These are phyloP conservation scores for Candidula unifasciata DNA, from an alignment of 2,888 invertebrate genomes.

Conservation along the genomic window DNA sequence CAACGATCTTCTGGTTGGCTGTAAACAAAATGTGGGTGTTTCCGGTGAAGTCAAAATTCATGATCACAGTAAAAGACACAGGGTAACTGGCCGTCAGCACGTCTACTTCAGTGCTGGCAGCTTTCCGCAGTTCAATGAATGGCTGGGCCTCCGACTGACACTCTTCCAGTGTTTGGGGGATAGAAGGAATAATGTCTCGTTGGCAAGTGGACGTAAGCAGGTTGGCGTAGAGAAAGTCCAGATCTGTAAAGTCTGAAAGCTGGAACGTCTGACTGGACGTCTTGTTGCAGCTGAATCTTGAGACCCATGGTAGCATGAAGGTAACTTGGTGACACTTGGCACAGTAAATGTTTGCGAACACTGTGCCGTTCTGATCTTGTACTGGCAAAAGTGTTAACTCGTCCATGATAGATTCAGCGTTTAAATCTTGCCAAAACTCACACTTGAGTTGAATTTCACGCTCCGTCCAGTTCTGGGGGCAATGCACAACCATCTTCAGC, in stretches of 20 bases:
- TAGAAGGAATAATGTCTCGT: constrained; percentile 37
- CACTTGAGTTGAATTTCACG: constrained; percentile 54
- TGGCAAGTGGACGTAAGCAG: constrained; percentile 36
- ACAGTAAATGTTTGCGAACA: constrained; percentile 68
- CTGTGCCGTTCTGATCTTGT: constrained; percentile 62
- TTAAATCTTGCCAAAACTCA: constrained; percentile 46
- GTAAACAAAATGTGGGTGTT: constrained; percentile 70
- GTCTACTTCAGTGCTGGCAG: not conserved
- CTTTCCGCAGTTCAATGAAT: not conserved
- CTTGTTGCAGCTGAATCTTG: constrained; percentile 56
- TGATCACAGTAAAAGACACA: constrained; percentile 67
- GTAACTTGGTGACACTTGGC: constrained; percentile 62
- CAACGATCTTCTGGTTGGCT: constrained; percentile 48
- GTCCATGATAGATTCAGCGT: constrained; percentile 51
- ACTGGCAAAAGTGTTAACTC: constrained; percentile 63
- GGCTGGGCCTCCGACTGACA: constrained; percentile 16
- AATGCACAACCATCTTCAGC: constrained; percentile 60
- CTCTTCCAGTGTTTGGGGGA: constrained; percentile 31
- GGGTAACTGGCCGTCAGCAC: constrained; percentile 52
- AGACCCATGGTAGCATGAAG: constrained; percentile 60
- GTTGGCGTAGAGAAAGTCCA: constrained; percentile 26
- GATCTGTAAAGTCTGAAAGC: not conserved
- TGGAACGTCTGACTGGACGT: not conserved
- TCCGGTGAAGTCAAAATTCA: constrained; percentile 74
- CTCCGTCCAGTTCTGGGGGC: constrained; percentile 56